Conservation (phyloP, 1,140 invertebrate genomes). For the Drosophila bifasciata region DNA sequence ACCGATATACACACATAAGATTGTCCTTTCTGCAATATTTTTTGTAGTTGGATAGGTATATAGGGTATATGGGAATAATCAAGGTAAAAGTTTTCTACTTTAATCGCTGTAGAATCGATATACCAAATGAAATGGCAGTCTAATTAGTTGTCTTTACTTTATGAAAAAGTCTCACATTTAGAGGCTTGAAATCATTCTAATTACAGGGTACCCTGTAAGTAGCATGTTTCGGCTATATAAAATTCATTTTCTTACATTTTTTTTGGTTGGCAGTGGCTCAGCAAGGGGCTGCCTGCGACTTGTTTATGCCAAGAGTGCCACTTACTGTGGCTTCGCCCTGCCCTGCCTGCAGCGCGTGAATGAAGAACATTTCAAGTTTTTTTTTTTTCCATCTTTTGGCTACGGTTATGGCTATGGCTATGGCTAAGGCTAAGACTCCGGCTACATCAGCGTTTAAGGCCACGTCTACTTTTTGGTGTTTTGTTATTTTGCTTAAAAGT, state of each 20-base stretch:
- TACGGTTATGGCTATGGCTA: constrained; percentile 18
- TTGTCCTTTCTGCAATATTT: neutral
- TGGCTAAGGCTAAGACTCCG: constrained; percentile 12
- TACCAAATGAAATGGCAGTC: neutral
- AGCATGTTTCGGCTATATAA: too few relatives aligned
- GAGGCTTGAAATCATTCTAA: too few relatives aligned
- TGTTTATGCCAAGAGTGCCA: constrained; percentile 64
- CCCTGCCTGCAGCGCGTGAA: constrained; percentile 35
- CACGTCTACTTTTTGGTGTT: constrained; percentile 12
- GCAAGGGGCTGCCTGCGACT: constrained; percentile 13
- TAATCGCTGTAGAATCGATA: too few relatives aligned
- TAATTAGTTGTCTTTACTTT: too few relatives aligned
- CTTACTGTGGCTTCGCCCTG: constrained; percentile 64
- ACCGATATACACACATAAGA: constrained; percentile 15
- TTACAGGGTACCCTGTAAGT: too few relatives aligned
- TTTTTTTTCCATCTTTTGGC: constrained; percentile 6
- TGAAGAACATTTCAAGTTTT: constrained; percentile 48
- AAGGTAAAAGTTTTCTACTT: too few relatives aligned
- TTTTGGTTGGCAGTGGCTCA: constrained; percentile 29
- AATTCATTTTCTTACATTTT: neutral
- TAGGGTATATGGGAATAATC: neutral
- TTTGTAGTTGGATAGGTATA: too few relatives aligned
- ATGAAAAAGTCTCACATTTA: too few relatives aligned
- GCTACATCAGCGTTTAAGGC: constrained; percentile 19
- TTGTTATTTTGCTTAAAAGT: constrained; percentile 56